phyloP scores from a whole-genome alignment of 37 sponge, comb jelly and placozoan genomes.

The Haliclona indistincta region DNA sequence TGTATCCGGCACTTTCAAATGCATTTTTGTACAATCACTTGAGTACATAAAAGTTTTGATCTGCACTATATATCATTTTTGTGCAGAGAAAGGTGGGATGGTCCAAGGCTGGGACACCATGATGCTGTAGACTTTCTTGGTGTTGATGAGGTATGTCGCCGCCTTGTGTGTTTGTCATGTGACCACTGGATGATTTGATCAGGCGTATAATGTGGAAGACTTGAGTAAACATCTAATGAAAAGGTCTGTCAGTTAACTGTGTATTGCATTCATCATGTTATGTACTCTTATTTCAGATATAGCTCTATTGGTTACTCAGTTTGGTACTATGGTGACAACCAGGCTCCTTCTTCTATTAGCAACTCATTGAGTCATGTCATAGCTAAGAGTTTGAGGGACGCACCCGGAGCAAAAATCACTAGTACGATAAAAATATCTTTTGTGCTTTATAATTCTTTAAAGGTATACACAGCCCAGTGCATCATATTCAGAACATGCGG shows the following conservation, averaged over 20 bases:
- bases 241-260: conserved; percentile 25
- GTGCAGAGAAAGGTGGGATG: conserved; percentile 82
- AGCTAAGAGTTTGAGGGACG: conserved; percentile 14
- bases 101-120: conserved; percentile 61
- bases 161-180: background rate
- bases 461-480: conserved; percentile 57
- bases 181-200: background rate
- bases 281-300: conserved; percentile 27
- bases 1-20: background rate
- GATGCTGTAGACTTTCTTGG: conserved; percentile 67
- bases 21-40: background rate
- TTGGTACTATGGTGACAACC: conserved; percentile 37
- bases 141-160: conserved; percentile 67
- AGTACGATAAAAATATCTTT: conserved; percentile 12
- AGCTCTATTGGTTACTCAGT: conserved; percentile 35
- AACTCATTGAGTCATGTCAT: conserved; percentile 14
- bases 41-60: background rate
- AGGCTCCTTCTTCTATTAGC: background rate
- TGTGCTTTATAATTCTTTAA: background rate
- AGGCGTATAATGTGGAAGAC: conserved; percentile 56
- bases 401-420: conserved; percentile 43
- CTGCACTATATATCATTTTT: no score
- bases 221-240: conserved; percentile 46
- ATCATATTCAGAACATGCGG: conserved; percentile 28
- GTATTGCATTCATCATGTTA: background rate